Base-by-base conservation (phyloP, 2,113 vertebrate species). In the Sapayoa aenigma region DNA sequence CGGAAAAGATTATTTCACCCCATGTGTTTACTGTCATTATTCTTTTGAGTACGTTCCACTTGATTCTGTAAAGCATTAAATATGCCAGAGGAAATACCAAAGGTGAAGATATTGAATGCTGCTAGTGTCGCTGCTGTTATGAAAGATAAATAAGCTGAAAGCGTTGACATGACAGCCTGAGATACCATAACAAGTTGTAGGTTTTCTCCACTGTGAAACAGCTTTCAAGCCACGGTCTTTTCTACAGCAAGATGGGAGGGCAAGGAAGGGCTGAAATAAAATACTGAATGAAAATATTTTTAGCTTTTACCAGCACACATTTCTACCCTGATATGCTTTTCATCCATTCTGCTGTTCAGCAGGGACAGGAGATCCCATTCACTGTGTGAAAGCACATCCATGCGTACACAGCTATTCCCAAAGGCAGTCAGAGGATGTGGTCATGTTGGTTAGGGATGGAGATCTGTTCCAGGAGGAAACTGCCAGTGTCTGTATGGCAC, bases 101-200 rank as follows among this genome's bases (percentile, higher is more conserved):
- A 91, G 79, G 72, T 90, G 55, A 93, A 94, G 46, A 90, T 74
- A 69, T 3, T 74, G 67, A 91, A 85, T 28, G 67, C 28, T 82
- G 39, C 80, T 74, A 47, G 39, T 76, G 42, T 63, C 87, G 41
- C 74, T 77, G 33, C 41, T 73, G 58, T 77, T 95, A 76, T 4
- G 4, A 56, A 90, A 92, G 82, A 83, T 39, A 91, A 92, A 94
- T 83, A 95, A 80, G 27, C 84, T 86, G 76, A 67, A 80, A 83
- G 41, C 1, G 0, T 80, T 86, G 69, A 80, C 27, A 31, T 37
- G 63, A 88, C 55, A 83, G 65, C 67, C 91, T 90, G 65, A 83
- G 65, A 67, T 50, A 66, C 28, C 14, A n/a, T 31, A 76, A 67
- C 12, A 92, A 84, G 28, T 31, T 67, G 20, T 58, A 56, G 15